Conservation (phyloP, 2,797 vertebrate genomes). For the Eulemur albifrons region DNA sequence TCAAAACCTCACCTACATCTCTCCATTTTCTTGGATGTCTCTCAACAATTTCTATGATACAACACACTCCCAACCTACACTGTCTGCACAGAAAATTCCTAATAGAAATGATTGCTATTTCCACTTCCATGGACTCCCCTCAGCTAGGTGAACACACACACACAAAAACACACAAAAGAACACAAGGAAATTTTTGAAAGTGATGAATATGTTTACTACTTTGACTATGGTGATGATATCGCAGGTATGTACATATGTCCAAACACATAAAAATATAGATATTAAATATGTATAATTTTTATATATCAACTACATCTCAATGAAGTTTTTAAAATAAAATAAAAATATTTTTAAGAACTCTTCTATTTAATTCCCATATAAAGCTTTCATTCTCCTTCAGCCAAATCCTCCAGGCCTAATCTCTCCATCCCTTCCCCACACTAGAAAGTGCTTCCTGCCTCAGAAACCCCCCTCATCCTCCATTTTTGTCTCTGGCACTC, state of each 20-base stretch:
- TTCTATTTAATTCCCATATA: background rate
- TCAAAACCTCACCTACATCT: background rate
- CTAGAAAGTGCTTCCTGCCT: background rate
- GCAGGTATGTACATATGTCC: background rate
- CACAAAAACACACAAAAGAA: background rate
- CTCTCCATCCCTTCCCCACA: background rate
- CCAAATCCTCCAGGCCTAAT: background rate
- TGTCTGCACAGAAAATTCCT: background rate
- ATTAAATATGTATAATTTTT: background rate
- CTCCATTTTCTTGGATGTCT: background rate
- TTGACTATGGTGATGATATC: background rate
- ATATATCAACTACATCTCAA: background rate
- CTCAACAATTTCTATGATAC: background rate
- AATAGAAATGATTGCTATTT: background rate
- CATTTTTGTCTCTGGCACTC: background rate
- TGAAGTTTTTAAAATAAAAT: background rate
- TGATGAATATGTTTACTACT: background rate
- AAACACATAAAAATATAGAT: background rate
- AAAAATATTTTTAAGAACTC: background rate
- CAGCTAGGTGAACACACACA: background rate
- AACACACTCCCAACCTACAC: background rate
- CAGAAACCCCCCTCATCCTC: background rate
- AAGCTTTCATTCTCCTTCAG: background rate
- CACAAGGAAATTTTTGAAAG: background rate
- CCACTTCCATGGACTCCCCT: background rate